Conservation (phyloP, 2,797 vertebrate species). For the Micrastur ruficollis region DNA sequence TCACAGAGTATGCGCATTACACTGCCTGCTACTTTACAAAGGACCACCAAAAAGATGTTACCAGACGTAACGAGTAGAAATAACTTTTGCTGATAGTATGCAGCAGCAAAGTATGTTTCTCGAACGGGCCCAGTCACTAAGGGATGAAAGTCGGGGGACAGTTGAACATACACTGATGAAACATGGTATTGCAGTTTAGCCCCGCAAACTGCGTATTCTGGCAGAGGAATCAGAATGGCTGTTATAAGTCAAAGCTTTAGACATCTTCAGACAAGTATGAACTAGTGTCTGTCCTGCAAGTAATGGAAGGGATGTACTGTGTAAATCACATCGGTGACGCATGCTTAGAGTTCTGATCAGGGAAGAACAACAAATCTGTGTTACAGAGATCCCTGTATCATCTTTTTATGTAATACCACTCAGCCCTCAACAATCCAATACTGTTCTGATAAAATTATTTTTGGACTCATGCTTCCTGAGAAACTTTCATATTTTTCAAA, state of each 20-base stretch:
- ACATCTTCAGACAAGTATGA: slow-evolving; percentile 7
- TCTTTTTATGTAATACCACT: not conserved
- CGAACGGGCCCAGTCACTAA: not conserved
- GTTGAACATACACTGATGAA: not conserved
- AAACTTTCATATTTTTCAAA: slow-evolving; percentile 5
- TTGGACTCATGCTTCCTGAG: slow-evolving; percentile 10
- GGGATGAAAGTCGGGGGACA: not conserved
- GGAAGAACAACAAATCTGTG: slow-evolving; percentile 22
- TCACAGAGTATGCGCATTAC: not conserved
- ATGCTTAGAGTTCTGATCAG: slow-evolving; percentile 1
- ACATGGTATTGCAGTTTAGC: not conserved
- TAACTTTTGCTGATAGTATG: not conserved
- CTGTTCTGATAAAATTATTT: slow-evolving; percentile 17
- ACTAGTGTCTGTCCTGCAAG: not conserved
- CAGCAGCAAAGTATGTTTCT: not conserved
- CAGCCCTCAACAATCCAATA: slow-evolving; percentile 1
- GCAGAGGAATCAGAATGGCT: not conserved
- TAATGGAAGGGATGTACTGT: not conserved
- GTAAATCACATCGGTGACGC: slow-evolving; percentile 7
- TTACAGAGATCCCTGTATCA: not conserved
- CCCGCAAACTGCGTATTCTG: not conserved
- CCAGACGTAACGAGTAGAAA: not conserved
- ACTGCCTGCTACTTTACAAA: not conserved
- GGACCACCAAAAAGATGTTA: not conserved
- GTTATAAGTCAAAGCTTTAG: slow-evolving; percentile 13